Evolutionary conservation across 2,888 invertebrate species (phyloP).

Genomic region (Lobophora halterata): DNA sequence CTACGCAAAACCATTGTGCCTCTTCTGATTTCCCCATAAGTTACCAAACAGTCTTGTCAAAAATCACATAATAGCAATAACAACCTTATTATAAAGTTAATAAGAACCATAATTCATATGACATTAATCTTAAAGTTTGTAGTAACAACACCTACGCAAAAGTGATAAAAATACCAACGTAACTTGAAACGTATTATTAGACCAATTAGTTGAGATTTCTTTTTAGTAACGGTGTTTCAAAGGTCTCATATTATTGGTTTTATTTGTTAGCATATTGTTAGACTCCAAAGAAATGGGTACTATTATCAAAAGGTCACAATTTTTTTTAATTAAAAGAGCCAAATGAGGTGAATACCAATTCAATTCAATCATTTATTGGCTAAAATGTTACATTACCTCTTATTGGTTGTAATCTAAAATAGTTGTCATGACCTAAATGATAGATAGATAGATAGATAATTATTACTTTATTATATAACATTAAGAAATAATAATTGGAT

Average conservation of each 20-base stretch:
- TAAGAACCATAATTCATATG: slow-evolving; percentile 17
- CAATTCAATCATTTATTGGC: no score
- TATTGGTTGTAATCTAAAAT: no score
- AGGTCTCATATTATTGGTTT: slow-evolving; percentile 17
- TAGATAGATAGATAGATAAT: no score
- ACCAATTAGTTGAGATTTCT: neutral
- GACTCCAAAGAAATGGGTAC: no score
- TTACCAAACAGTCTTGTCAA: slow-evolving; percentile 4
- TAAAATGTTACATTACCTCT: no score
- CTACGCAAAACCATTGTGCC: slow-evolving; percentile 3
- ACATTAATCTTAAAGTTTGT: slow-evolving; percentile 1
- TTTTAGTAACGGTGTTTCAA: slow-evolving; percentile 17
- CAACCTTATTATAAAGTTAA: slow-evolving; percentile 1
- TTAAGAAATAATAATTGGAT: no score
- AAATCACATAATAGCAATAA: slow-evolving; percentile 1
- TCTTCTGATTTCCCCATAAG: slow-evolving; percentile 5
- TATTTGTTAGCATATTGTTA: slow-evolving; percentile 19
- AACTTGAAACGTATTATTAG: slow-evolving; percentile 4
- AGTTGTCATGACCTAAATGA: no score
- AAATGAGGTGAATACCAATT: no score
- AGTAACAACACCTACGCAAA: slow-evolving; percentile 34
- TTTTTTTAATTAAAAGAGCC: no score
- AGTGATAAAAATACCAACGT: slow-evolving; percentile 16
- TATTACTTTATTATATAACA: no score
- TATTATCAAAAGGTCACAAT: no score